These are phyloP conservation scores for Eupithecia pulchellata DNA, from an alignment of 2,888 invertebrate species.

Conservation along the genomic window DNA sequence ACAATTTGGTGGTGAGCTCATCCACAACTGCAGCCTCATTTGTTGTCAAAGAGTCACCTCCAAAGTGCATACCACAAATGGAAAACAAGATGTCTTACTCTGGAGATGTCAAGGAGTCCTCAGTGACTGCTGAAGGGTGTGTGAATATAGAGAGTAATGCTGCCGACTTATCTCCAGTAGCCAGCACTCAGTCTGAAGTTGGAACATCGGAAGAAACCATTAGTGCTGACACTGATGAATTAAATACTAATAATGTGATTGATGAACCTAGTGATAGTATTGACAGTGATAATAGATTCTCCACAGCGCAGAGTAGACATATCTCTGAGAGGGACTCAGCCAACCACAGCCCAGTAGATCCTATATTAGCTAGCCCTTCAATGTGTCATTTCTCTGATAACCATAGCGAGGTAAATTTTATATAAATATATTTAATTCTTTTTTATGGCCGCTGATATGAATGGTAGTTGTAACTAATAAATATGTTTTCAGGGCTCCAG, in stretches of 20 bases:
- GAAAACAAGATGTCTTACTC: slow-evolving; percentile 56
- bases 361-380: slow-evolving; percentile 88
- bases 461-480: neutral
- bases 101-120: slow-evolving; percentile 53
- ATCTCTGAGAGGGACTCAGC: slow-evolving; percentile 88
- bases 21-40: slow-evolving; percentile 57
- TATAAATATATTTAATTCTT: neutral
- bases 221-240: slow-evolving; percentile 61
- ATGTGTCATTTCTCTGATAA: slow-evolving; percentile 89
- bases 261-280: slow-evolving; percentile 69
- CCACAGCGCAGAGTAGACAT: slow-evolving; percentile 70
- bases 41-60: slow-evolving; percentile 54
- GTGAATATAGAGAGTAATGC: slow-evolving; percentile 54
- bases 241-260: slow-evolving; percentile 66
- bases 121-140: slow-evolving; percentile 54
- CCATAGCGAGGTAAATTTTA: slow-evolving; percentile 86
- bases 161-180: slow-evolving; percentile 54
- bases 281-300: slow-evolving; percentile 70
- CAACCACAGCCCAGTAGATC: slow-evolving; percentile 91
- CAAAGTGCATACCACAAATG: slow-evolving; percentile 46
- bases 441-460: neutral
- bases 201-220: slow-evolving; percentile 56
- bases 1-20: slow-evolving; percentile 53
- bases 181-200: slow-evolving; percentile 60
- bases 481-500: slow-evolving; percentile 87